phyloP scores from a whole-genome alignment of 2,888 invertebrate genomes.

The Keiferia lycopersicella region DNA sequence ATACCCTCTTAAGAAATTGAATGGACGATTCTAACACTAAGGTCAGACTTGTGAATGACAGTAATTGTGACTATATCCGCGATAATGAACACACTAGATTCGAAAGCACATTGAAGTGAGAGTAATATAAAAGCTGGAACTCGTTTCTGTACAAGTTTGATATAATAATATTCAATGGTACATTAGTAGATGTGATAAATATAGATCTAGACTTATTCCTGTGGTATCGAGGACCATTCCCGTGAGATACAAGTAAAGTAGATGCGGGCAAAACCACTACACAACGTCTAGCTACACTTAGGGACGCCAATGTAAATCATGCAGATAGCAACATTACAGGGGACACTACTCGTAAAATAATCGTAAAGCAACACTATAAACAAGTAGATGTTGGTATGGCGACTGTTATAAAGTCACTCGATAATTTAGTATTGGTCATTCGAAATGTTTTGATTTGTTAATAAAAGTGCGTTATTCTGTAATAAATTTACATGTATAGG shows the following conservation, averaged over 20 bases:
- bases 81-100: constrained; percentile 9
- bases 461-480: not conserved
- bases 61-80: constrained; percentile 5
- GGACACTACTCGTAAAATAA: constrained; percentile 14
- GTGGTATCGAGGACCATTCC: not conserved
- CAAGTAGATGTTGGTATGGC: not conserved
- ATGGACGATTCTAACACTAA: constrained; percentile 4
- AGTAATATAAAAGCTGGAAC: not conserved
- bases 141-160: not conserved
- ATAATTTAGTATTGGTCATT: constrained; percentile 7
- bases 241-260: not conserved
- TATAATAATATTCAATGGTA: not conserved
- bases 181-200: not conserved
- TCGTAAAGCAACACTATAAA: constrained; percentile 15
- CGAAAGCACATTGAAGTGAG: not conserved
- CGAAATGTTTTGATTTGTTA: not conserved
- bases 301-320: constrained; percentile 13
- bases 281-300: constrained; percentile 8
- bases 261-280: constrained; percentile 14
- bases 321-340: constrained; percentile 10
- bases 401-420: constrained; percentile 5
- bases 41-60: constrained; percentile 14
- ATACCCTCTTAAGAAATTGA: not conserved
- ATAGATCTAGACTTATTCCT: not conserved
- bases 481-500: not conserved